Base-by-base conservation (phyloP, 2,888 invertebrate genomes). In the Leptinotarsa peninsularis region DNA sequence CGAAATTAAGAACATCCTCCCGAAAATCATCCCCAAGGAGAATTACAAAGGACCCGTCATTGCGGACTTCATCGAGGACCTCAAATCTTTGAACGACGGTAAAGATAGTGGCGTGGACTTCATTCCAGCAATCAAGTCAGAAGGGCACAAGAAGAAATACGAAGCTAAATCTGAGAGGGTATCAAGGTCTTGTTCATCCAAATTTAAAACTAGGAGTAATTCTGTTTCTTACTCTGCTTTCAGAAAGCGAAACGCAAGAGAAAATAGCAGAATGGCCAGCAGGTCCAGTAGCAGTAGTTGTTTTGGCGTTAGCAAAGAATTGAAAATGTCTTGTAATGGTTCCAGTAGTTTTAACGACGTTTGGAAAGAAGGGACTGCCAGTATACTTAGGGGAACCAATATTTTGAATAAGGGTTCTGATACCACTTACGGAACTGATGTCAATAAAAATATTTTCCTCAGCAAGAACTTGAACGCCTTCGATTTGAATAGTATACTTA, bases 21-120 rank as follows among this genome's bases (percentile, higher is more conserved):
- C 86, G 18, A 87, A 87, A 69, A 84, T 87, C 66, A 82, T 87
- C 17, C 78, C 83, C 5, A 77, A 89, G n/a, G 80, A 89, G 15
- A 89, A 89, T 82, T 92, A 92, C 80, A 90, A 88, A 58, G 93
- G 93, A 17, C 93, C 93, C 0, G 91, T 93, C 17, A 93, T 93
- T 78, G 92, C 92, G 49, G 93, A 93, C 81, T 89, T 93, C 76
- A 91, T 93, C 68, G 91, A 92, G 50, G 93, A 93, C 89, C 84
- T 93, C 50, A 92, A 93, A 18, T 90, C 84, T 4, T 78, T 74
- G n/a, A 73, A 70, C 63, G 76, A 76, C 49, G 77, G 72, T 15
- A 75, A 80, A 13, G 82, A 81, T 60, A 79, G 78, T 52, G 83
- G 83, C n/a, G 79, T 82, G 10, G 81, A 84, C 69, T 83, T 83